These are phyloP conservation scores for Pitangus sulphuratus DNA, from an alignment of 2,797 vertebrate genomes.

Conservation along the genomic window DNA sequence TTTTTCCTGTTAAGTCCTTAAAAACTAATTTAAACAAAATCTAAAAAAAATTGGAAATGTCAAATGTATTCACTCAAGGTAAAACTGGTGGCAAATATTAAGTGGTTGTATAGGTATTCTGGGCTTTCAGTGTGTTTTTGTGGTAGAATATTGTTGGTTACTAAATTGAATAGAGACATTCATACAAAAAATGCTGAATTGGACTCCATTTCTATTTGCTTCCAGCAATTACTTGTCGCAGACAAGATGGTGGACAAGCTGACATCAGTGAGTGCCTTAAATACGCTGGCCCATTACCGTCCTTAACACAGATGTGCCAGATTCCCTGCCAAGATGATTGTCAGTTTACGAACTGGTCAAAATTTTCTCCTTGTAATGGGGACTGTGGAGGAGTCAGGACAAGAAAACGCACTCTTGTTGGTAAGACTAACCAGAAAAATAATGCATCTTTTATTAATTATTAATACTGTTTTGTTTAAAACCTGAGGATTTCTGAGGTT, in stretches of 20 bases:
- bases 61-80: background rate
- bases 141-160: background rate
- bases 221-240: conserved; percentile 94
- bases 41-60: background rate
- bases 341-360: conserved; percentile 97
- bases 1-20: background rate
- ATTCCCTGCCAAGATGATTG: conserved; percentile 97
- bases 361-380: conserved; percentile 93
- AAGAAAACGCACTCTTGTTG: conserved; percentile 90
- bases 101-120: background rate
- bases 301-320: conserved; percentile 91
- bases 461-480: background rate
- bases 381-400: conserved; percentile 95
- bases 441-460: background rate
- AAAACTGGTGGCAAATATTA: background rate
- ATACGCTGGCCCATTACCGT: conserved; percentile 85
- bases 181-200: background rate
- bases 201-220: conserved; percentile 43
- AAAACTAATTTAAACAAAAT: background rate
- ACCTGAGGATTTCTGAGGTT: background rate
- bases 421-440: conserved; percentile 75
- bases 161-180: background rate
- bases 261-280: conserved; percentile 89
- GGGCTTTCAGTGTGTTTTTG: background rate
- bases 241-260: conserved; percentile 90